Evolutionary conservation across 2,888 invertebrate species (phyloP), one percentile per base, ranked within the genome.

Genomic region (Catocala fraxini): DNA sequence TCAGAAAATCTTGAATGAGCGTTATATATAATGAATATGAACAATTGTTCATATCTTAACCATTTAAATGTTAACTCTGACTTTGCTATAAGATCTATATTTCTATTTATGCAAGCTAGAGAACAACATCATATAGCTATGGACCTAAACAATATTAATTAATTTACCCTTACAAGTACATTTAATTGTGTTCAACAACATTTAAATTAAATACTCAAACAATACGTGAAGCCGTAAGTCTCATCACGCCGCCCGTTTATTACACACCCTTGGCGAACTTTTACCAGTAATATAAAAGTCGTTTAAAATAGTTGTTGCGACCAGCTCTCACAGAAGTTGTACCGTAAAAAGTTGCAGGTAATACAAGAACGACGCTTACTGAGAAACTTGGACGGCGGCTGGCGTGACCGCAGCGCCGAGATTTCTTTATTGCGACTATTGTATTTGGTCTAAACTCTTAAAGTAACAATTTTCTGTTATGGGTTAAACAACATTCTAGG

Each of bases 231-330:
- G 54, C 57, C 39, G 59, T 66, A 62, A 71, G 58, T 66, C 59
- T 46, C 35, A 25, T 9, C 4, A 46, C 46, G 6, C 9, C 10
- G 7, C 7, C 42, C 57, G 58, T 75, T 68, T 77, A 77, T 77
- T 73, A 71, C 55, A 71, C 59, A 65, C 71, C 72, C 72, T 68
- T 71, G 33, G 70, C 73, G 75, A 87, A 89, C 79, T 85, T 87
- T 86, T 87, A 84, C 85, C 85, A 81, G 85, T 81, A 80, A 82
- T 85, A 87, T 89, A 87, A 88, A 88, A 89, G 83, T 86, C 75
- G 83, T 84, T 89, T 82, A 87, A 88, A 90, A 88, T 87, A 87
- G 88, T 87, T 85, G 63, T 69, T 67, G 57, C 67, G 48, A 58
- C 68, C 77, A 65, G 73, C 70, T 71, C 70, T 67, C 63, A 65